Conservation (phyloP, 2,797 vertebrate species). For the Smutsia temminckii region DNA sequence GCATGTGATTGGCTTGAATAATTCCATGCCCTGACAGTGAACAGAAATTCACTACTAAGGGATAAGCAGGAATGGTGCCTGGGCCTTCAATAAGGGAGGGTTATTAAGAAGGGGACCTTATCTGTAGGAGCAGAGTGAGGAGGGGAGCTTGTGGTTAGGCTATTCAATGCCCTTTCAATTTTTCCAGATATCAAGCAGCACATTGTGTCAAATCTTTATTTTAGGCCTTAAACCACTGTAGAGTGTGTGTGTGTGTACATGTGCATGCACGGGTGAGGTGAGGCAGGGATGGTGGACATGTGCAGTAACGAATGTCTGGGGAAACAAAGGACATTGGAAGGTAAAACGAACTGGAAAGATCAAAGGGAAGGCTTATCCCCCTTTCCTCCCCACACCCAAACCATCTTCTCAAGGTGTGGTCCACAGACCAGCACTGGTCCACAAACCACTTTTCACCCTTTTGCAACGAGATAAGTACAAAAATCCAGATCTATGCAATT, state of each 20-base stretch:
- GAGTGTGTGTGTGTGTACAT: background rate
- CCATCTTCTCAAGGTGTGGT: background rate
- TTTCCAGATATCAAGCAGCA: background rate
- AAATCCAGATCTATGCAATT: background rate
- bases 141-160: background rate
- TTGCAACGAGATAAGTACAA: background rate
- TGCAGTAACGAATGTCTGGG: background rate
- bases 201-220: background rate
- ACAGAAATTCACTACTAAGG: background rate
- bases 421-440: background rate
- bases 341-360: background rate
- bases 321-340: background rate
- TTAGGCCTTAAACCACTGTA: background rate
- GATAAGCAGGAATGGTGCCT: background rate
- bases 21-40: background rate
- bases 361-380: accelerated
- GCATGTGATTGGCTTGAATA: background rate
- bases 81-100: background rate
- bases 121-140: background rate
- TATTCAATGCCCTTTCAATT: background rate
- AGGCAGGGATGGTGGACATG: background rate
- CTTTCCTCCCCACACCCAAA: background rate
- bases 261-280: background rate
- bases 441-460: background rate
- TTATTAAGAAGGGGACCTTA: background rate